These are phyloP conservation scores for Ascidia mentula DNA, from an alignment of 23 tunicate species.

Conservation along the genomic window DNA sequence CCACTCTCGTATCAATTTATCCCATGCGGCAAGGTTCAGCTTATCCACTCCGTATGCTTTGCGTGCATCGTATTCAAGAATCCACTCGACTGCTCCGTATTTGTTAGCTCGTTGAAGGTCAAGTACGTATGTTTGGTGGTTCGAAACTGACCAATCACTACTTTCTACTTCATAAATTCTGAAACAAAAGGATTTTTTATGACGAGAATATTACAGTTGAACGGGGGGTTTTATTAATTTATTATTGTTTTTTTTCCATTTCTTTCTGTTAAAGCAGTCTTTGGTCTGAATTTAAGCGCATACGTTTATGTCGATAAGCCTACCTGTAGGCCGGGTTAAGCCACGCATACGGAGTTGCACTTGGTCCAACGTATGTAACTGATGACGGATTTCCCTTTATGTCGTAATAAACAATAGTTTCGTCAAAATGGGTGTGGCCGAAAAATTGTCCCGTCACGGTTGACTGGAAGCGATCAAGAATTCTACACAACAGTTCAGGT, in stretches of 20 bases:
- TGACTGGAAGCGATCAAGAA: slow-evolving; percentile 40
- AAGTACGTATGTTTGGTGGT: slow-evolving; percentile 50
- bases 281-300: no score
- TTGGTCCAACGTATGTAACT: slow-evolving; percentile 61
- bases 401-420: slow-evolving; percentile 41
- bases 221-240: no score
- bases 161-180: slow-evolving; percentile 41
- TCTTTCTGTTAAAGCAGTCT: no score
- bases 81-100: slow-evolving; percentile 24
- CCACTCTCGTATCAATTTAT: slow-evolving; percentile 25
- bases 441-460: slow-evolving; percentile 52
- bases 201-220: no score
- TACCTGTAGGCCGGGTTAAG: slow-evolving; percentile 77
- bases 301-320: no score
- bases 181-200: background rate
- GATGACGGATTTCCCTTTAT: background rate
- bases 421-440: slow-evolving; percentile 72
- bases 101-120: slow-evolving; percentile 28
- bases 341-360: slow-evolving; percentile 49
- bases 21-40: slow-evolving; percentile 27
- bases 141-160: slow-evolving; percentile 34
- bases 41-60: slow-evolving; percentile 24
- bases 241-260: no score
- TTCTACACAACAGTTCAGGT: slow-evolving; percentile 24
- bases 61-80: slow-evolving; percentile 52